Evolutionary conservation across 1,140 invertebrate species (phyloP).

Genomic region (Pseudomyrmex pallidus): DNA sequence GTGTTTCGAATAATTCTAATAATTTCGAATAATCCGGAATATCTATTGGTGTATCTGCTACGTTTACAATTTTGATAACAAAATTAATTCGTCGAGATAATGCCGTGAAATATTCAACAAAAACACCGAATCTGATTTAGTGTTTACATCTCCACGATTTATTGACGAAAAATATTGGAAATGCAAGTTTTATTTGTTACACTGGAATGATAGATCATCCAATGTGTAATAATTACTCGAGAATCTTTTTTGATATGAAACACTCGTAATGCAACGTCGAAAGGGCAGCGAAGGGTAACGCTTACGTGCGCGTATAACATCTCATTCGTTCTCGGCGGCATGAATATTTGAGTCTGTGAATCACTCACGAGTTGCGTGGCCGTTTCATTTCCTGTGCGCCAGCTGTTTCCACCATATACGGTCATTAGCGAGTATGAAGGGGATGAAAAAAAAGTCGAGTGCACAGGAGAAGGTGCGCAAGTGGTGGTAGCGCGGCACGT

Average conservation of each 20-base stretch:
- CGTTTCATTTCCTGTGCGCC: slow-evolving; percentile 74
- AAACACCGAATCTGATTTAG: no score
- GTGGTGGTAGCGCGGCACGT: slow-evolving; percentile 23
- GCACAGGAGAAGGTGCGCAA: slow-evolving; percentile 11
- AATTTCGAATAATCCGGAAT: background rate
- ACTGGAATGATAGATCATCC: background rate
- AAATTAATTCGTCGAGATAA: no score
- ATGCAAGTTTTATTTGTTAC: background rate
- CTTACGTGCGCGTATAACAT: slow-evolving; percentile 27
- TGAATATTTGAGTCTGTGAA: slow-evolving; percentile 81
- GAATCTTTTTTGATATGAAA: slow-evolving; percentile 37
- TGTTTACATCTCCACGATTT: background rate
- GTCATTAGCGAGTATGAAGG: slow-evolving; percentile 64
- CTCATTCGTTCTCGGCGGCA: slow-evolving; percentile 37
- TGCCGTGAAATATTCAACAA: no score
- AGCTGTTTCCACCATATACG: slow-evolving; percentile 71
- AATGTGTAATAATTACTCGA: slow-evolving; percentile 32
- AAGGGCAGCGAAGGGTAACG: slow-evolving; percentile 46
- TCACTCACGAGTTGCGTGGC: slow-evolving; percentile 74
- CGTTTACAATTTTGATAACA: no score
- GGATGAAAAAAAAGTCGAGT: slow-evolving; percentile 45
- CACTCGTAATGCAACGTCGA: no score
- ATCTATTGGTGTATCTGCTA: background rate
- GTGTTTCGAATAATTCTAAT: background rate
- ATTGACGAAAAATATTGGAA: background rate